Conservation (phyloP, 2,888 invertebrate genomes). For the Stegana nigrithorax region DNA sequence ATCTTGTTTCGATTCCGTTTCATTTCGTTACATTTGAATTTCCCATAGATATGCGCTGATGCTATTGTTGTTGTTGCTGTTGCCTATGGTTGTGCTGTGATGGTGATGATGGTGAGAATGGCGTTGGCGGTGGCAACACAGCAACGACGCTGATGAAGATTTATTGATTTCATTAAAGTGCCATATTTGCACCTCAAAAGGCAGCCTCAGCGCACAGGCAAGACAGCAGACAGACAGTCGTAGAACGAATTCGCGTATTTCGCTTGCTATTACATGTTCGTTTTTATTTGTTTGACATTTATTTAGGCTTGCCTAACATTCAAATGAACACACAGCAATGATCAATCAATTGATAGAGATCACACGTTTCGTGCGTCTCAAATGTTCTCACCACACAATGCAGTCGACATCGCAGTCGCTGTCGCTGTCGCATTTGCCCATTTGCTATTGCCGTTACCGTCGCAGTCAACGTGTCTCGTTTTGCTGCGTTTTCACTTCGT, state of each 20-base stretch:
- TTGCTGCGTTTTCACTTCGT: neutral
- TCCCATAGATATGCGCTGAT: too few species aligned
- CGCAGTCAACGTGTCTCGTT: neutral
- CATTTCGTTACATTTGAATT: too few species aligned
- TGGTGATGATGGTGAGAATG: too few species aligned
- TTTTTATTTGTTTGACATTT: constrained; percentile 56
- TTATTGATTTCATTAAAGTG: constrained; percentile 56
- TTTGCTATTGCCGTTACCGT: too few species aligned
- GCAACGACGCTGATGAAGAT: constrained; percentile 52
- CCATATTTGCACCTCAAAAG: constrained; percentile 52
- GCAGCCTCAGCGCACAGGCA: too few species aligned
- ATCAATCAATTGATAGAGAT: constrained; percentile 18
- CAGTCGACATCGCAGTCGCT: neutral
- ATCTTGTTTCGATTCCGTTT: too few species aligned
- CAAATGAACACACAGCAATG: constrained; percentile 15
- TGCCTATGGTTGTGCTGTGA: too few species aligned
- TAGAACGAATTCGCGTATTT: too few species aligned
- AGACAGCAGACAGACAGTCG: too few species aligned
- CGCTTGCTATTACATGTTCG: constrained; percentile 42
- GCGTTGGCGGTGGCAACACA: too few species aligned
- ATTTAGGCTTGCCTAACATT: constrained; percentile 40
- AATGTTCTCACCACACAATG: too few species aligned
- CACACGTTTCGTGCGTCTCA: neutral
- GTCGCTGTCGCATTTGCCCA: neutral
- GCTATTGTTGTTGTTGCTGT: too few species aligned